These are phyloP conservation scores for Harpagoxenus sublaevis DNA, from an alignment of 2,888 invertebrate species.

Conservation along the genomic window DNA sequence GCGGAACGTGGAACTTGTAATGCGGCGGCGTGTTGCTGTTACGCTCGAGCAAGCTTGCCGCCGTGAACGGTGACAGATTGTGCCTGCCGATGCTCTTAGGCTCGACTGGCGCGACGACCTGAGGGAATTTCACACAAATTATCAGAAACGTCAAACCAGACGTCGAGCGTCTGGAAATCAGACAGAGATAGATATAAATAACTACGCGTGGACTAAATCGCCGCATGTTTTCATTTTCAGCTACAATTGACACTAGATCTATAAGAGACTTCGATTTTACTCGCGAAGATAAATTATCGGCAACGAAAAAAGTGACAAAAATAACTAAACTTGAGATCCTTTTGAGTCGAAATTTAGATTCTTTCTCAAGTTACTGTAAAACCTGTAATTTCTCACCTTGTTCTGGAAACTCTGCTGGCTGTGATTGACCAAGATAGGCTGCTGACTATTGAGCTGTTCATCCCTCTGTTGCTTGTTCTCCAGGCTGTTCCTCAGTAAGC, in stretches of 20 bases:
- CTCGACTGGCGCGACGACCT: constrained; percentile 84
- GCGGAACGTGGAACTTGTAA: constrained; percentile 90
- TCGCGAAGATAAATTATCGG: neutral
- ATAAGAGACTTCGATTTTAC: neutral
- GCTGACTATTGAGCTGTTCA: constrained; percentile 83
- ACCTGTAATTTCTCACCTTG: constrained; percentile 73
- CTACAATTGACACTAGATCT: neutral
- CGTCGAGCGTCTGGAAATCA: neutral
- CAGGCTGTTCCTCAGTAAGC: constrained; percentile 90
- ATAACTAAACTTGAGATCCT: neutral
- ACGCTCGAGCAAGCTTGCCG: constrained; percentile 87
- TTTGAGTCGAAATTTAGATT: neutral
- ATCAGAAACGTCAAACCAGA: constrained; percentile 1
- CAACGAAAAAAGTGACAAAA: neutral
- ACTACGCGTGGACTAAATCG: neutral
- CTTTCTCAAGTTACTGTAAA: neutral
- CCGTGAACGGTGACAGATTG: constrained; percentile 88
- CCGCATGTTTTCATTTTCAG: neutral
- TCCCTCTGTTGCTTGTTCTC: constrained; percentile 88
- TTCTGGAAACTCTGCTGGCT: constrained; percentile 83
- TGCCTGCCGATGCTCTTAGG: constrained; percentile 87
- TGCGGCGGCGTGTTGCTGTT: constrained; percentile 87
- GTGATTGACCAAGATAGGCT: constrained; percentile 81
- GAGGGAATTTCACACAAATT: constrained; percentile 58
- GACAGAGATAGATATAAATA: neutral